Evolutionary conservation across 1,140 invertebrate species (phyloP).

Genomic region (Drosophila mauritiana): DNA sequence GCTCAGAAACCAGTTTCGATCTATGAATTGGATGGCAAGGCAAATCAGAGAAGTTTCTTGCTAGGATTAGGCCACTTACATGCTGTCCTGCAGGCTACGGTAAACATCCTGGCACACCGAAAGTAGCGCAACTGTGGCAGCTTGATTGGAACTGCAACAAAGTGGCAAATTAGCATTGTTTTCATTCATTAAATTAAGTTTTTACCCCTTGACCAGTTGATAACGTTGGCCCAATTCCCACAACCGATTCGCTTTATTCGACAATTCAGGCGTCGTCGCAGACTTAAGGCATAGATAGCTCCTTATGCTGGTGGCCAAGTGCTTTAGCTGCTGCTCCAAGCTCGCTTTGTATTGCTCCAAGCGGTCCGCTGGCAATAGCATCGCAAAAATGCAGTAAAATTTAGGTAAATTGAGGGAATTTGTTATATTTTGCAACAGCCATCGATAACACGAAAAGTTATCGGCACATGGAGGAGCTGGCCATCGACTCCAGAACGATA

Average conservation of each 20-base stretch:
- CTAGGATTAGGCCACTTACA: constrained; percentile 9
- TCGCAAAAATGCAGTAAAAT: not conserved
- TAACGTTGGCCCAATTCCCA: constrained; percentile 56
- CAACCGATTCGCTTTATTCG: constrained; percentile 21
- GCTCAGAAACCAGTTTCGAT: not conserved
- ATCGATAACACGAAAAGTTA: not conserved
- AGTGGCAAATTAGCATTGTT: not conserved
- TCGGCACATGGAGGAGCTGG: not conserved
- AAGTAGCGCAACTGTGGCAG: constrained; percentile 28
- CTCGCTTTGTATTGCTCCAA: constrained; percentile 18
- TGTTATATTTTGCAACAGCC: not conserved
- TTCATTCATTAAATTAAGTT: not conserved
- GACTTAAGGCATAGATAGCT: constrained; percentile 11
- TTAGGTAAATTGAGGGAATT: not conserved
- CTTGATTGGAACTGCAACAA: constrained; percentile 18
- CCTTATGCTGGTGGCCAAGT: constrained; percentile 13
- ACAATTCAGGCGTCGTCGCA: constrained; percentile 1
- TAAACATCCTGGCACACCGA: constrained; percentile 18
- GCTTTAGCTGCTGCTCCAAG: constrained; percentile 26
- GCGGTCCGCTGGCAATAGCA: constrained; percentile 39
- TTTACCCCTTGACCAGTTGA: constrained; percentile 43
- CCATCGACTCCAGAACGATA: not conserved
- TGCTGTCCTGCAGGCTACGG: not conserved
- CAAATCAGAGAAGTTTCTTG: not conserved
- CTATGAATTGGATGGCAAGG: not conserved